Evolutionary conservation across 2,797 vertebrate species (phyloP).

Genomic region (Triplophysa yarkandensis): DNA sequence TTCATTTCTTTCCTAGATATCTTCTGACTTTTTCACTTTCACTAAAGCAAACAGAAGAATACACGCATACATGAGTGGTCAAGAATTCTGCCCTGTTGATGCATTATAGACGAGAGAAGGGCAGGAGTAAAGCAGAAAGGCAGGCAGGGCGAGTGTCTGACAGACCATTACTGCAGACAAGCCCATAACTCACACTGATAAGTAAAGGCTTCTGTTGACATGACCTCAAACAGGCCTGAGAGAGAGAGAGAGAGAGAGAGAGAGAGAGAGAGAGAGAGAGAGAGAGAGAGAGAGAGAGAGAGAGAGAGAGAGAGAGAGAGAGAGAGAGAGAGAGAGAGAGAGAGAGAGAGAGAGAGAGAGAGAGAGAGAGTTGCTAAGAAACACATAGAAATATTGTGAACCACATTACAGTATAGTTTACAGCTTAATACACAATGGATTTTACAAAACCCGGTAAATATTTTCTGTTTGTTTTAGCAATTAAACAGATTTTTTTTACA

Average conservation of each 20-base stretch:
- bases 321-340: conserved; percentile 24
- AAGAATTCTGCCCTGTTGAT: conserved; percentile 21
- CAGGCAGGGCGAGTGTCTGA: conserved; percentile 58
- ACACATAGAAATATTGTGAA: neutral
- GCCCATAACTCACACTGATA: conserved; percentile 72
- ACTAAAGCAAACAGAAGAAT: neutral
- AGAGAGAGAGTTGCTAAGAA: conserved; percentile 18
- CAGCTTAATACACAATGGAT: neutral
- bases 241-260: conserved; percentile 40
- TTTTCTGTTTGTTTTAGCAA: neutral
- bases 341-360: conserved; percentile 30
- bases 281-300: conserved; percentile 24
- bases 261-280: conserved; percentile 24
- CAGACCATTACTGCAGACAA: conserved; percentile 72
- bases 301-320: conserved; percentile 24
- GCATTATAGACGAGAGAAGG: conserved; percentile 38
- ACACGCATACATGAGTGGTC: conserved; percentile 31
- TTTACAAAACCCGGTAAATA: neutral
- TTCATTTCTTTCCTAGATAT: neutral
- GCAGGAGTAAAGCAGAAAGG: conserved; percentile 47
- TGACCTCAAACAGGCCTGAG: conserved; percentile 48
- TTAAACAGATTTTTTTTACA: too few relatives aligned
- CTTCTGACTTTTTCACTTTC: neutral
- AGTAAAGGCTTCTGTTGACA: conserved; percentile 56
- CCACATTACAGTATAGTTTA: neutral